Conservation (phyloP, 2,888 invertebrate species). For the Chloroclystis v-ata region DNA sequence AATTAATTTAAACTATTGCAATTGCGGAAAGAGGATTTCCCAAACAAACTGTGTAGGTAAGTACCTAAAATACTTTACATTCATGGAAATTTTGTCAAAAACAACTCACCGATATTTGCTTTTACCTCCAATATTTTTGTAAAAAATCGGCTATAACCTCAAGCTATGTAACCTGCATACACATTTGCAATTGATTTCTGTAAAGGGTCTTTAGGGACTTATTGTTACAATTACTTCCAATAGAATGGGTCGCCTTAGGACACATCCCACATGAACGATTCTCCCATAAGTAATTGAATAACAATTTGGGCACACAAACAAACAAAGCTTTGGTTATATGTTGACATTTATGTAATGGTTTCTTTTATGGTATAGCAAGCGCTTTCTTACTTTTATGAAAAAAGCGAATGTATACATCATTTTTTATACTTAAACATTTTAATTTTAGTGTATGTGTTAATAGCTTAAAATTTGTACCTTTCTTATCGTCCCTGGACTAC, state of each 20-base stretch:
- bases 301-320: slow-evolving; percentile 47
- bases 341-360: background rate
- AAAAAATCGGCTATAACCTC: background rate
- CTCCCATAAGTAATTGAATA: slow-evolving; percentile 62
- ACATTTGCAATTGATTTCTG: slow-evolving; percentile 1
- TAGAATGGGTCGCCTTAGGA: slow-evolving; percentile 50
- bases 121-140: background rate
- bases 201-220: background rate
- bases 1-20: too few relatives aligned
- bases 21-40: too few relatives aligned
- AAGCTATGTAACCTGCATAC: background rate
- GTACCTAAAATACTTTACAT: too few relatives aligned
- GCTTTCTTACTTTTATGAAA: too few relatives aligned
- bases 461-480: too few relatives aligned
- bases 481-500: too few relatives aligned
- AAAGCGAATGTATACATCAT: too few relatives aligned
- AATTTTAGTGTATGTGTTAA: too few relatives aligned
- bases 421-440: too few relatives aligned
- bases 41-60: too few relatives aligned
- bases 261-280: slow-evolving; percentile 52
- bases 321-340: slow-evolving; percentile 29
- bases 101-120: background rate
- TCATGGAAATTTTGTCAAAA: too few relatives aligned
- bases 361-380: too few relatives aligned
- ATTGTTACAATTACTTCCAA: slow-evolving; percentile 46